Base-by-base conservation (phyloP, 2,888 invertebrate genomes). In the Diplolepis rosae region DNA sequence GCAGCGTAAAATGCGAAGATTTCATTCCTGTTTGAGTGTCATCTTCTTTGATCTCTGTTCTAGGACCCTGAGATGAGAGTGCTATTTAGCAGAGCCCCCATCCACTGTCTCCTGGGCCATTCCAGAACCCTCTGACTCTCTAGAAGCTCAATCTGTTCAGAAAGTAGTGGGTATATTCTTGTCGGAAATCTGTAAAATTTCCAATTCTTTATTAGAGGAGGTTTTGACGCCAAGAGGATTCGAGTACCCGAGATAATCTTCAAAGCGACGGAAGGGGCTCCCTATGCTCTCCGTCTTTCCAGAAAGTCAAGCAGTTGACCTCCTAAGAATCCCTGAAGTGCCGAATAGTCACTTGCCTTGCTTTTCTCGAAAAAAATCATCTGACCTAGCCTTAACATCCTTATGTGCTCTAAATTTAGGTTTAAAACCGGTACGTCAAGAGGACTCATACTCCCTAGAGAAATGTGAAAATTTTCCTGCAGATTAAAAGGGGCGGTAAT, bases 1-100 rank as follows among this genome's bases (percentile, higher is more conserved):
- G 76, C 72, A 22, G 69, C 68, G 11, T 65, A 65, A 5, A 68
- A 72, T 39, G 71, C 74, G 24, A 32, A 73, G 68, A 74, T 70
- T 35, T 77, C 77, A n/a, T 77, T 77, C 18, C 22, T 56, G 69
- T 75, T 78, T n/a, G 69, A 77, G 56, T 77, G 73, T 72, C 74
- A 76, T 0, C 1, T 2, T 39, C 39, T n/a, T n/a, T 39, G 39
- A n/a, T 39, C n/a, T 65, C 68, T 70, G 54, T 24, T 73, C 68
- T 24, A 70, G 56, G 24, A 22, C 73, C 77, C 7, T 71, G 73
- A 27, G 11, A n/a, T n/a, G n/a, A n/a, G n/a, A n/a, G n/a, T n/a
- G n/a, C n/a, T n/a, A n/a, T n/a, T n/a, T n/a, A n/a, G n/a, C n/a
- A n/a, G n/a, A n/a, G n/a, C n/a, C n/a, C n/a, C n/a, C n/a, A n/a